These are phyloP conservation scores for Balaeniceps rex DNA, from an alignment of 2,113 vertebrate genomes.

Conservation along the genomic window DNA sequence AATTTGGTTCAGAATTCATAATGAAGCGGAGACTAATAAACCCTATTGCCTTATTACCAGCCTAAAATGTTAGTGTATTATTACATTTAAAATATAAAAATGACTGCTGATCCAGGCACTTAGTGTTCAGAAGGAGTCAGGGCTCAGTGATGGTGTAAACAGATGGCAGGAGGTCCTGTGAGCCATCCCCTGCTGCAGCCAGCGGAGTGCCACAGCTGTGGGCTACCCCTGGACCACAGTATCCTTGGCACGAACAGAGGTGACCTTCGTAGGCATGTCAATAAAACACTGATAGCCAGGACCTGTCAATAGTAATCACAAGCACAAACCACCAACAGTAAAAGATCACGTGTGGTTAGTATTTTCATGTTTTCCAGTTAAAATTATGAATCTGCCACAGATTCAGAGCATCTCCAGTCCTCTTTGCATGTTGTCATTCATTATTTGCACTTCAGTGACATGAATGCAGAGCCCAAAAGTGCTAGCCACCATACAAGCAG, in stretches of 20 bases:
- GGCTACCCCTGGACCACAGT: neutral
- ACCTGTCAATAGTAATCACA: neutral
- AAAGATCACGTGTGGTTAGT: neutral
- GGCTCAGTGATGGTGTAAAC: fast-evolving
- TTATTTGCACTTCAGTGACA: neutral
- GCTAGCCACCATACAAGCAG: neutral
- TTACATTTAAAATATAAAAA: neutral
- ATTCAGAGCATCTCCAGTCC: neutral
- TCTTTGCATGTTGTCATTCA: neutral
- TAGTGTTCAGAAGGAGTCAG: neutral
- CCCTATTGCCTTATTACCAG: neutral
- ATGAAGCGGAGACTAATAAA: neutral
- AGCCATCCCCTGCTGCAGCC: neutral
- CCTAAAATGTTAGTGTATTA: neutral
- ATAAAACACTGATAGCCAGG: neutral
- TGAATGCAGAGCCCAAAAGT: neutral
- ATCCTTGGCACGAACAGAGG: neutral
- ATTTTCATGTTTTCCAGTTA: neutral
- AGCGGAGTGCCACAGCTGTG: neutral
- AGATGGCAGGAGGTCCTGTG: fast-evolving
- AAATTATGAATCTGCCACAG: neutral
- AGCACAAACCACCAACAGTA: neutral
- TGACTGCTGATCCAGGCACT: neutral
- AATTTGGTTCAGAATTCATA: neutral
- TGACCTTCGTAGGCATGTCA: fast-evolving